Base-by-base conservation (phyloP, 37 sponge, comb jelly and placozoan genomes). In the Ianthella basta region DNA sequence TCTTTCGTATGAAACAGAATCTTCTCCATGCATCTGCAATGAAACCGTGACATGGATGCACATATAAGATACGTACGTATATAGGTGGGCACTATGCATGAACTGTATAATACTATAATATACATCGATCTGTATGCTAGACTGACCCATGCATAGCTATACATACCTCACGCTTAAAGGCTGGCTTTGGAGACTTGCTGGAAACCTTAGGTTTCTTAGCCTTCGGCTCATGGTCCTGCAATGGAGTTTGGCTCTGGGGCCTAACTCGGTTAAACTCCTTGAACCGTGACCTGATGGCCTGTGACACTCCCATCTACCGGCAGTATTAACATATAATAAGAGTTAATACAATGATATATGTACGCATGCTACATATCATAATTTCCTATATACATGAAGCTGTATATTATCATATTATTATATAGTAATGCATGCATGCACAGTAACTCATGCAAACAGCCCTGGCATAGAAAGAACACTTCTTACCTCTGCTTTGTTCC, bases 261-360 rank as follows among this genome's bases (percentile, higher is more conserved):
- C 27, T n/a, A n/a, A n/a, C 64, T 13, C 64, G 24, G 29, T 61
- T 61, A 27, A 29, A 61, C 10, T 61, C 64, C 14, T 61, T 61
- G 64, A 61, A 61, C 27, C 64, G 24, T 29, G 64, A 61, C 64
- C 64, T 61, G 5, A 61, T 61, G 64, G 64, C 64, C 29, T 61
- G 27, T 2, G 64, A 61, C 29, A 61, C 29, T 61, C 64, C 64
- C 24, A 61, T 27, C 64, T 61, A 4, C 24, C 18, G 59, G 15
- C 59, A 15, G 18, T 57, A 57, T 18, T 57, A 20, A 15, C 59
- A 18, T 15, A 57, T 20, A 57, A 20, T 57, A 20, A n/a, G n/a
- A n/a, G n/a, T 57, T 57, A 18, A 57, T 57, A 57, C 3, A 61
- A 61, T 29, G 29, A 61, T 57, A 29, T 29, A 29, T 44, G 50